Evolutionary conservation across 2,797 vertebrate species (phyloP).

Genomic region (Chromis chromis): DNA sequence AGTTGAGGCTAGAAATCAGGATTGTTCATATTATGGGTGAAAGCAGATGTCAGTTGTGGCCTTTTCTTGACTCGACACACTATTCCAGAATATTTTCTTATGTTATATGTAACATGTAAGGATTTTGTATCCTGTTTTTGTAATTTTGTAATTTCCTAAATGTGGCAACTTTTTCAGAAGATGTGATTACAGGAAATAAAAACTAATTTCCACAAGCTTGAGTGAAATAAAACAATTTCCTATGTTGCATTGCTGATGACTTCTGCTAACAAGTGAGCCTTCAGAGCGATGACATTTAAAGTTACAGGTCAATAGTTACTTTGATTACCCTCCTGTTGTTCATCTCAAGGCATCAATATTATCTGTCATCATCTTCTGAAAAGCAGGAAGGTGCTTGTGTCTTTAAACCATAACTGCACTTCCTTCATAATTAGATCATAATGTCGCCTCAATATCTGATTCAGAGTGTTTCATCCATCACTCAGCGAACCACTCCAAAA

Average conservation of each 20-base stretch:
- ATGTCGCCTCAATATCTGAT: constrained; percentile 38
- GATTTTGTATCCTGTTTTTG: constrained; percentile 5
- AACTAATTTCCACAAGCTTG: not conserved
- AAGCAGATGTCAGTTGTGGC: no score
- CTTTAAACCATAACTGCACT: constrained; percentile 22
- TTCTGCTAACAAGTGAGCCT: constrained; percentile 24
- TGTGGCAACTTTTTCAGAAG: not conserved
- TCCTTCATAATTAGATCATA: constrained; percentile 24
- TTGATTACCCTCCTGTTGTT: constrained; percentile 44
- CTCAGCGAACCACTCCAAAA: constrained; percentile 45
- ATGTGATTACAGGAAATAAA: constrained; percentile 13
- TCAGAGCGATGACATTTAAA: constrained; percentile 19
- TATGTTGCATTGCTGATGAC: not conserved
- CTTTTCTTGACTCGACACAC: no score
- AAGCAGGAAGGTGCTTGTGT: constrained; percentile 21
- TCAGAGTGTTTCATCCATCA: constrained; percentile 32
- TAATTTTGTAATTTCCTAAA: not conserved
- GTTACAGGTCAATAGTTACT: constrained; percentile 29
- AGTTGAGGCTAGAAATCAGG: not conserved
- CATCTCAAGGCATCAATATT: constrained; percentile 27
- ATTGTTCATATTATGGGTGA: not conserved
- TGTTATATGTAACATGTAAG: not conserved
- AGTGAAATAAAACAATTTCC: constrained; percentile 10
- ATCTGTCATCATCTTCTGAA: constrained; percentile 32
- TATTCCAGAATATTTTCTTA: not conserved